Evolutionary conservation across 2,797 vertebrate species (phyloP).

Genomic region (Tinamus major): DNA sequence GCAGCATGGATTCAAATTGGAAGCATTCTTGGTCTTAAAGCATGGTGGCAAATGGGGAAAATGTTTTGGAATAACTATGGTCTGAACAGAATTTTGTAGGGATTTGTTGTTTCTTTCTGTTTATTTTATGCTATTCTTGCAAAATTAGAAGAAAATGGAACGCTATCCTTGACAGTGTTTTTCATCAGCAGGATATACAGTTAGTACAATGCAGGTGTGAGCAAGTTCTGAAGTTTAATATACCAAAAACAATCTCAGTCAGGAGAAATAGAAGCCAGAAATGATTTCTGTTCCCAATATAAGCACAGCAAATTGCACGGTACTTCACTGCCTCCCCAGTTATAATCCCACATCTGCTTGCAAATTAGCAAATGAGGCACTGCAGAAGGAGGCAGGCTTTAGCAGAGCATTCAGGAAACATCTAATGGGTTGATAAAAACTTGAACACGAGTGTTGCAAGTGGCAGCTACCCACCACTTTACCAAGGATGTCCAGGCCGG

Average conservation of each 20-base stretch:
- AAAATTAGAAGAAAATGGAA: neutral
- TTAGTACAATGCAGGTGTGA: neutral
- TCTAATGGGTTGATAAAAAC: neutral
- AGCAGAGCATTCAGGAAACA: neutral
- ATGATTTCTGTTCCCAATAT: neutral
- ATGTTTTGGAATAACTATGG: neutral
- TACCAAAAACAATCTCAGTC: neutral
- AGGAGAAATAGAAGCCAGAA: neutral
- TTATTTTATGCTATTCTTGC: neutral
- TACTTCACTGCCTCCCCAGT: no score
- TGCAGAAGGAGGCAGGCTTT: neutral
- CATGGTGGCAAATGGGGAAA: neutral
- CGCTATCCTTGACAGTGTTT: neutral
- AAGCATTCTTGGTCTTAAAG: neutral
- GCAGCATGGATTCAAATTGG: neutral
- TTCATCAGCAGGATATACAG: neutral
- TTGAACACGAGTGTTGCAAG: neutral
- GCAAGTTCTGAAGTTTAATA: neutral
- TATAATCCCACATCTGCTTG: no score
- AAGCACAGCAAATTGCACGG: neutral
- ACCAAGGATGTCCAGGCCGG: neutral
- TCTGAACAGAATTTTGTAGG: no score
- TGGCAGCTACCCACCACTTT: neutral
- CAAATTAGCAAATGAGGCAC: fast-evolving
- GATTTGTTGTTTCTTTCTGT: neutral